Percentiles rank a stretch among this genome's conserved stretches.
These are phyloP conservation scores for Rutpela maculata DNA, from an alignment of 2,888 invertebrate species.

Conservation along the genomic window DNA sequence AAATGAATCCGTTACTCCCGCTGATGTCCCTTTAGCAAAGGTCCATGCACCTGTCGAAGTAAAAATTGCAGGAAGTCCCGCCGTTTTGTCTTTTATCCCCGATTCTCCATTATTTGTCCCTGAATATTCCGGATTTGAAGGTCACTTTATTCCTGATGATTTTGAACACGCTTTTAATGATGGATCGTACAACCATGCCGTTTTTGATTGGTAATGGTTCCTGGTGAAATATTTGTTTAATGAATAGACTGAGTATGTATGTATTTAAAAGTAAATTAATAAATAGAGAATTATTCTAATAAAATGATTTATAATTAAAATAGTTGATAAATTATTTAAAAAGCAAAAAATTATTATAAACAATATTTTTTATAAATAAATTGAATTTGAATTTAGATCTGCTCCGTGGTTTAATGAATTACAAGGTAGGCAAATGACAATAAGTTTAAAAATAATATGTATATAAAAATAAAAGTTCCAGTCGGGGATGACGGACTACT, in stretches of 20 bases:
- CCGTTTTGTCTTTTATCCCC: not conserved
- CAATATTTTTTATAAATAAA: too few species aligned
- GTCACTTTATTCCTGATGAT: slow-evolving; percentile 60
- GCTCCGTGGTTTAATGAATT: too few species aligned
- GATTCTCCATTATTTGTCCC: slow-evolving; percentile 14
- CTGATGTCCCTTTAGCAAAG: not conserved
- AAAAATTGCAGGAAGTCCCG: not conserved
- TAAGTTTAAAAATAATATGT: too few species aligned
- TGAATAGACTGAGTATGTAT: slow-evolving; percentile 12
- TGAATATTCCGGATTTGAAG: slow-evolving; percentile 49
- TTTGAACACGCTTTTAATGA: slow-evolving; percentile 61
- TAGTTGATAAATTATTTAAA: too few species aligned
- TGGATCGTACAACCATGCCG: slow-evolving; percentile 60
- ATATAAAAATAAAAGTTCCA: too few species aligned
- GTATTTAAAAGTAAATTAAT: not conserved
- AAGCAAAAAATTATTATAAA: too few species aligned
- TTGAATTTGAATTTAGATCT: too few species aligned
- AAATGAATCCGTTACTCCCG: not conserved
- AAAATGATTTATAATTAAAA: too few species aligned
- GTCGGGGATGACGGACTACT: too few species aligned
- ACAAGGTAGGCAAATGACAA: too few species aligned
- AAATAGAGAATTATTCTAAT: not conserved
- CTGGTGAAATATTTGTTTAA: not conserved
- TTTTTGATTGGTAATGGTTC: slow-evolving; percentile 1
- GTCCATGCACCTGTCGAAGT: not conserved